Conservation (phyloP, 1,140 invertebrate genomes). For the Drosophila nebulosa region DNA sequence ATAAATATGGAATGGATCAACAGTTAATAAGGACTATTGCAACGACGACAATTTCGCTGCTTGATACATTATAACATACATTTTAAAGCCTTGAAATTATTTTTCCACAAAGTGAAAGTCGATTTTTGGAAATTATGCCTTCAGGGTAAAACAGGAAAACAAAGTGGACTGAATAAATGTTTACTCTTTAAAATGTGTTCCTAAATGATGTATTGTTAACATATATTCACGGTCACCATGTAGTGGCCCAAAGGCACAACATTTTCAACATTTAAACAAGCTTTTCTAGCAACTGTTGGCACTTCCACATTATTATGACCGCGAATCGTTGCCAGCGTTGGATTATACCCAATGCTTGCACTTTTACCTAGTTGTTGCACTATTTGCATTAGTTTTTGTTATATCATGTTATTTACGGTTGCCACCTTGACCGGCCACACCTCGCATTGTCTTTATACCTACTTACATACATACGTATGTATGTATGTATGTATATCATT, state of each 20-base stretch:
- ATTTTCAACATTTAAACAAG: background rate
- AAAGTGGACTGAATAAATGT: no score
- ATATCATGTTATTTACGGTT: constrained; percentile 1
- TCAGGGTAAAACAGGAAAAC: no score
- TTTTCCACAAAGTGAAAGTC: no score
- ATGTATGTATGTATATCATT: background rate
- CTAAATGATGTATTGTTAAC: background rate
- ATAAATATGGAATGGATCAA: no score
- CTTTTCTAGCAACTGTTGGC: background rate
- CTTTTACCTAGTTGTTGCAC: background rate
- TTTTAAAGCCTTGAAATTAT: no score
- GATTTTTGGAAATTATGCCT: no score
- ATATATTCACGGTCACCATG: background rate
- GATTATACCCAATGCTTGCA: background rate
- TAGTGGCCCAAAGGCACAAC: no score
- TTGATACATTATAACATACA: no score
- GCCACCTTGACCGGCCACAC: constrained; percentile 32
- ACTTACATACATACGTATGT: background rate
- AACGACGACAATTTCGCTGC: no score
- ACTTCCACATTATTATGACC: background rate
- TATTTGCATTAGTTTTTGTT: background rate
- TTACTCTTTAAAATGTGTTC: no score
- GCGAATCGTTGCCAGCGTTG: background rate
- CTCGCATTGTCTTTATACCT: background rate
- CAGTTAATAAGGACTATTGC: no score